A percentile compares a stretch with the other conserved stretches of the same genome.
These are phyloP conservation scores for Lycodopsis pacificus DNA, from an alignment of 2,797 vertebrate species.

Conservation along the genomic window DNA sequence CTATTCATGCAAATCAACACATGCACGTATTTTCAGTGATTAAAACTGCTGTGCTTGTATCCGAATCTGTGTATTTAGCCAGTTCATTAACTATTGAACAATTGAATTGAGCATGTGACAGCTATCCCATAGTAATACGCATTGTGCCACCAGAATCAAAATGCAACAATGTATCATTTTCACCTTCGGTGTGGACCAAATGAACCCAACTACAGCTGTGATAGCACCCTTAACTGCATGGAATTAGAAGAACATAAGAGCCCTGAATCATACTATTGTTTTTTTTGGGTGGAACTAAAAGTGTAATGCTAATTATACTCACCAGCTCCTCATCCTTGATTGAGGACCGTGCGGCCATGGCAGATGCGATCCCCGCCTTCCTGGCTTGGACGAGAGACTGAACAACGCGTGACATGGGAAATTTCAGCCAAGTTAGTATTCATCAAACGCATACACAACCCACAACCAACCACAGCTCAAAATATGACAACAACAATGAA, in stretches of 20 bases:
- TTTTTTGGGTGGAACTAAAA: background rate
- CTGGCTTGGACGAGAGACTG: conserved; percentile 97
- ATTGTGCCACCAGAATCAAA: background rate
- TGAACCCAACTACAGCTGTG: background rate
- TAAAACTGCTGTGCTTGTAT: background rate
- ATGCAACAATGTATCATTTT: background rate
- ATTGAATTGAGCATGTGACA: background rate
- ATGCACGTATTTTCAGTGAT: too few relatives aligned
- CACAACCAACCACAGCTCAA: conserved; percentile 44
- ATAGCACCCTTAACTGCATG: background rate
- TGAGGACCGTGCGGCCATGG: conserved; percentile 96
- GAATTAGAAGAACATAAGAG: background rate
- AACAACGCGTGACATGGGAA: conserved; percentile 44
- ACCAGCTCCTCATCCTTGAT: conserved; percentile 99
- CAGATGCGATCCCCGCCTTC: conserved; percentile 96
- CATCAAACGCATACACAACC: conserved; percentile 40
- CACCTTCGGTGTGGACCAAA: background rate
- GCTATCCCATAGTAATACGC: background rate
- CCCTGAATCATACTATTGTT: background rate
- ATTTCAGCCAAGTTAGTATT: conserved; percentile 30
- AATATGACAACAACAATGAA: conserved; percentile 15
- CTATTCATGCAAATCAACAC: too few relatives aligned
- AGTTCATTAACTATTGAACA: background rate
- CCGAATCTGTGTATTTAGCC: background rate
- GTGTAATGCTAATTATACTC: conserved; percentile 67